Conservation (phyloP, 2,113 vertebrate species). For the Puma concolor region DNA sequence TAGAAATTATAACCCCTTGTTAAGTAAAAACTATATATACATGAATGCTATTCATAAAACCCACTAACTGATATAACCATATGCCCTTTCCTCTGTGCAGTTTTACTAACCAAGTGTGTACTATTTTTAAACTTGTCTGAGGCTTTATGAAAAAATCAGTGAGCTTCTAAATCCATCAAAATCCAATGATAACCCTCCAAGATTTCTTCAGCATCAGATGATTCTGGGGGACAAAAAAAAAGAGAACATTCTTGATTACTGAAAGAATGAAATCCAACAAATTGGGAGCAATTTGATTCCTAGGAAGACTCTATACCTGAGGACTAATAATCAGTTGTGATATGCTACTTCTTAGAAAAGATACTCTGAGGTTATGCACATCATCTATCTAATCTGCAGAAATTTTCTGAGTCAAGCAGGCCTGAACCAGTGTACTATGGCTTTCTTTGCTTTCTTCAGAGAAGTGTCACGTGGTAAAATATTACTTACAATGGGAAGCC, state of each 20-base stretch:
- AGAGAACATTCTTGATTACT: not conserved
- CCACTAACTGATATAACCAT: not conserved
- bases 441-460: not conserved
- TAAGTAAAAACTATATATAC: conserved; percentile 1
- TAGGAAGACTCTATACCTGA: not conserved
- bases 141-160: conserved; percentile 2
- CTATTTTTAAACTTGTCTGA: conserved; percentile 37
- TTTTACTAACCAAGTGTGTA: not conserved
- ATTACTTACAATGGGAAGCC: not conserved
- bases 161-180: not conserved
- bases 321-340: not conserved
- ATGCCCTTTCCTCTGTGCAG: not conserved
- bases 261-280: not conserved
- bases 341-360: not conserved
- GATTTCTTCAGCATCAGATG: not conserved
- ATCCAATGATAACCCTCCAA: not conserved
- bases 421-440: not conserved
- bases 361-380: not conserved
- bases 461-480: not conserved
- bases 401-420: not conserved
- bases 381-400: not conserved
- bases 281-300: not conserved
- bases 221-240: not conserved
- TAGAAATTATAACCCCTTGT: not conserved
- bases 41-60: not conserved